Evolutionary conservation across 2,888 invertebrate genomes (phyloP), one percentile per base, ranked within the genome.

Genomic region (Penaeus monodon): DNA sequence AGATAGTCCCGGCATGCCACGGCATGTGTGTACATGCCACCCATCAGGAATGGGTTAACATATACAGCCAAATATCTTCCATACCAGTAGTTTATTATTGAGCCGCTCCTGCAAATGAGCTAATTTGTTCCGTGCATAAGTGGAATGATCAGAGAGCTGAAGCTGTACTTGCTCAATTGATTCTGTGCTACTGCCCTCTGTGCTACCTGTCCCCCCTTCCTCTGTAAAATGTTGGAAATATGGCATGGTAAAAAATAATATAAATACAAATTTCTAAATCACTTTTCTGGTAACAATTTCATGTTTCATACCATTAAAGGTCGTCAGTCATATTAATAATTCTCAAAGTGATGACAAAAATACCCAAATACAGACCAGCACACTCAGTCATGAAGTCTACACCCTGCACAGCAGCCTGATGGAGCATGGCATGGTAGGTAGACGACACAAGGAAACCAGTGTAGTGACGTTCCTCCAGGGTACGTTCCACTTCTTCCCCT

Each of bases 371-470:
- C 78, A 38, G 22, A 87, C 89, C 89, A 17, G 84, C 77, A 81
- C 77, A 84, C 27, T 86, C 81, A 33, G 89, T 81, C 89, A 88
- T 90, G 83, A 90, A 90, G 85, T 89, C 89, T 63, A 90, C 89
- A 38, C 90, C 92, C 78, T 14, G 92, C 93, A 94, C 94, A 80
- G 95, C 94, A 73, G 95, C 93, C 82, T 95, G 95, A 74, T 94
- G 94, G 49, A 95, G 92, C 93, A 96, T 94, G 87, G 95, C 95
- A 90, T 95, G 95, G 92, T 97, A 97, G 91, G 96, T 95, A 90
- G 97, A 96, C 91, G 97, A 97, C 88, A 97, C 94, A 84, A 98
- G 94, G 92, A 98, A 98, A 2, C 97, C 95, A 83, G 96, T 96
- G 92, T 97, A 98, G 92, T 97, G 96, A 92, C 97, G 96, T 90